Percentiles rank a stretch among this genome's conserved stretches.
Conservation (phyloP, 2,797 vertebrate species). For the Petrocephalus schoutedeni region DNA sequence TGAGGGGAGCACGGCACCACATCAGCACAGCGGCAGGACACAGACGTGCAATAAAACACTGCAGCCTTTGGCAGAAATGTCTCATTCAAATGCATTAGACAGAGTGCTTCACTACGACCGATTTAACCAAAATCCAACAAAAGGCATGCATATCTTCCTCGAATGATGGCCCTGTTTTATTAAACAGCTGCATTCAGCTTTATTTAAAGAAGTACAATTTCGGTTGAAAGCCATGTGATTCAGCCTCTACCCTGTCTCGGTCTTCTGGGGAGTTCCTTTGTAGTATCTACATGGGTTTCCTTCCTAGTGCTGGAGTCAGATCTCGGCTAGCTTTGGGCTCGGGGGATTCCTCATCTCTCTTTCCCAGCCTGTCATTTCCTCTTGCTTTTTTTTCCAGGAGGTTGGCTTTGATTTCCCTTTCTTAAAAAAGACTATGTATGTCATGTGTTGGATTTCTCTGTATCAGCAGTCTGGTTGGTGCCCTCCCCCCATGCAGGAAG, state of each 20-base stretch:
- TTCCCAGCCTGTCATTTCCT: background rate
- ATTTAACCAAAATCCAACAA: background rate
- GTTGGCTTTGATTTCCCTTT: background rate
- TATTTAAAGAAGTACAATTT: background rate
- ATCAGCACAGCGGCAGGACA: background rate
- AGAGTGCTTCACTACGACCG: background rate
- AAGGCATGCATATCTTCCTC: background rate
- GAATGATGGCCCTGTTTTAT: background rate
- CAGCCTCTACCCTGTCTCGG: background rate
- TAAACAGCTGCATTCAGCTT: background rate
- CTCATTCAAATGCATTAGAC: background rate
- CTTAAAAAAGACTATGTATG: background rate
- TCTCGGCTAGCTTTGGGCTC: background rate
- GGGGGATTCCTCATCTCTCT: background rate
- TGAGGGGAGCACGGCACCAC: background rate
- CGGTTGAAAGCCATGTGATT: background rate
- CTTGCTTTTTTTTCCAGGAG: background rate
- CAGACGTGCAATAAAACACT: background rate
- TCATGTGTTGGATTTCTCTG: background rate
- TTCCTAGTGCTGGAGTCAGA: background rate
- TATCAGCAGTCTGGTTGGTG: background rate
- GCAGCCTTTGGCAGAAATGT: background rate
- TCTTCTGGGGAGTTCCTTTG: background rate
- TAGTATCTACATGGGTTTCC: background rate
- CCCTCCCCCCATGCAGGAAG: background rate